phyloP scores from a whole-genome alignment of 2,113 vertebrate genomes.

The Podilymbus podiceps region DNA sequence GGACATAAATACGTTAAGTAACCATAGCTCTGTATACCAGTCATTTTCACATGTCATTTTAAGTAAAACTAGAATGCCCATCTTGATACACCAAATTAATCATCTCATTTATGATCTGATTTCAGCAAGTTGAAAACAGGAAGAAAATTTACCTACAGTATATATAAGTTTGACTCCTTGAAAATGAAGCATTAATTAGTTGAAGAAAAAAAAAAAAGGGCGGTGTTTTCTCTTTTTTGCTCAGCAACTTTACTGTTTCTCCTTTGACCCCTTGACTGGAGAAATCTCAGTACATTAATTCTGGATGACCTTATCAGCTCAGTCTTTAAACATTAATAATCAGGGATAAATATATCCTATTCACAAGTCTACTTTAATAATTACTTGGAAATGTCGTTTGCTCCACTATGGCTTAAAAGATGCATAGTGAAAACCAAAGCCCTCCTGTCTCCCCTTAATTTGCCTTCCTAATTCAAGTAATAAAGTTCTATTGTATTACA shows the following conservation, averaged over 20 bases:
- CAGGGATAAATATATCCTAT: not conserved
- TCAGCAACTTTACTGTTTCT: not conserved
- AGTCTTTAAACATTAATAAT: not conserved
- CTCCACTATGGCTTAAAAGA: not conserved
- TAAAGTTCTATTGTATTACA: not conserved
- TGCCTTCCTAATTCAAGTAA: not conserved
- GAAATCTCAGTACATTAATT: not conserved
- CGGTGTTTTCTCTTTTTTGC: not conserved
- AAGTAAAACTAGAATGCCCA: not conserved
- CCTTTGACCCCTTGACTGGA: not conserved
- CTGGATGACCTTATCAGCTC: not conserved
- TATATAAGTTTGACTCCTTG: conserved; percentile 21
- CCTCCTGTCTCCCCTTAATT: not conserved
- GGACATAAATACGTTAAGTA: not conserved
- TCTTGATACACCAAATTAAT: not conserved
- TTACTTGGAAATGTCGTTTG: not conserved
- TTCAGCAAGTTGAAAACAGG: conserved; percentile 17
- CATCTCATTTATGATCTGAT: conserved; percentile 24
- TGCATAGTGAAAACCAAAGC: not conserved
- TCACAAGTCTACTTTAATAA: not conserved
- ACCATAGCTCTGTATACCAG: not conserved
- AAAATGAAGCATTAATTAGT: conserved; percentile 44
- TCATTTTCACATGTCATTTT: not conserved
- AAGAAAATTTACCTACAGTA: conserved; percentile 18
- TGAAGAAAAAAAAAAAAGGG: conserved; percentile 24